A percentile compares a stretch with the other conserved stretches of the same genome.
phyloP scores from a whole-genome alignment of 2,888 invertebrate species.

The Electrophaes corylata region DNA sequence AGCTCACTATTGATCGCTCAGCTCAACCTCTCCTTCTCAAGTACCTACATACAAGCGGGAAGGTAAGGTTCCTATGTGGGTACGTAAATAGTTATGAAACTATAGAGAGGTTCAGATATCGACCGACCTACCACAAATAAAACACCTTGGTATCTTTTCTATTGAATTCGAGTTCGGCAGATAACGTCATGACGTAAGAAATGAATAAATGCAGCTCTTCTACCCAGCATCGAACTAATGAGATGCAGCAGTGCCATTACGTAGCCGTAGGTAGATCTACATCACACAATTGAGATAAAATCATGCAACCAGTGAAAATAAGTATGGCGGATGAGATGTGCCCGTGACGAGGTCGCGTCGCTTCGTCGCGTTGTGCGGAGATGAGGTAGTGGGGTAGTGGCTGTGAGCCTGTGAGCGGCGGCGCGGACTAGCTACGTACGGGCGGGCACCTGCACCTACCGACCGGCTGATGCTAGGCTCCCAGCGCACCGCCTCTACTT shows the following conservation, averaged over 20 bases:
- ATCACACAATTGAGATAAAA: slow-evolving; percentile 16
- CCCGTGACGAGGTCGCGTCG: slow-evolving; percentile 41
- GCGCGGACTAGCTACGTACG: slow-evolving; percentile 55
- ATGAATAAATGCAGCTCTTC: not conserved
- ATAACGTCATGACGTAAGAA: not conserved
- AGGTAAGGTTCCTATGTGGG: not conserved
- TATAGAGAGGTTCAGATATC: not conserved
- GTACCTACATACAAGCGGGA: slow-evolving; percentile 11
- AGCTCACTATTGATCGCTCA: slow-evolving; percentile 34
- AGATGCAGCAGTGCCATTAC: slow-evolving; percentile 16
- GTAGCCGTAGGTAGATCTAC: too few species aligned
- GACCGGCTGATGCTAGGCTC: slow-evolving; percentile 56
- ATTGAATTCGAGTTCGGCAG: not conserved
- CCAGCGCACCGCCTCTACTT: slow-evolving; percentile 67
- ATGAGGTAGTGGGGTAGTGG: slow-evolving; percentile 37
- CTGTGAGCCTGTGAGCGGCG: slow-evolving; percentile 38
- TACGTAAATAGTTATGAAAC: not conserved
- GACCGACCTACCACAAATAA: not conserved
- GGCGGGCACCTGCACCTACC: too few species aligned
- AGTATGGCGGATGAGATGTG: slow-evolving; percentile 41
- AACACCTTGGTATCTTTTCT: not conserved
- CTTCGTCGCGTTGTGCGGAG: slow-evolving; percentile 35
- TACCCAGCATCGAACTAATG: not conserved
- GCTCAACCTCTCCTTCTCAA: slow-evolving; percentile 22
- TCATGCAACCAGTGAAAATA: slow-evolving; percentile 38